Evolutionary conservation across 2,888 invertebrate genomes (phyloP), one percentile per base, ranked within the genome.

Genomic region (Phlogophora meticulosa): DNA sequence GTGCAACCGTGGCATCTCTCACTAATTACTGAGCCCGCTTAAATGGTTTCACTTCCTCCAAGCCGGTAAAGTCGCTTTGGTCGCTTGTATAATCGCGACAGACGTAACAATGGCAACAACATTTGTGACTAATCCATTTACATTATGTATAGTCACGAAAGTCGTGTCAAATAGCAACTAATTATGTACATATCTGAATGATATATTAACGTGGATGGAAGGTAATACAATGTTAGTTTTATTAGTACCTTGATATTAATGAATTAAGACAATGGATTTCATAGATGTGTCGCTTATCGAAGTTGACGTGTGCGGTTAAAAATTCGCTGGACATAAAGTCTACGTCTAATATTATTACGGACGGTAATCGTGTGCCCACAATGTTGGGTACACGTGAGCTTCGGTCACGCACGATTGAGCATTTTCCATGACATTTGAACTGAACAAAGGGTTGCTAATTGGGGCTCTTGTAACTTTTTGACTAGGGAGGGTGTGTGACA

Each of bases 101-200:
- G 65, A 84, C 85, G 84, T 82, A 88, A 89, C 84, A 82, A 84
- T 82, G 67, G 83, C 84, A 86, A 83, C 80, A 81, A 80, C 87
- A 88, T 86, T 87, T 81, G 80, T 87, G 81, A 85, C 83, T 88
- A 88, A 89, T 87, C 82, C 85, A 82, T 83, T 87, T 85, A 83
- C 76, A 84, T 86, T 86, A 82, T 80, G 85, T 80, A 73, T 67
- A 80, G 88, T 87, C 88, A 88, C 88, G 88, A 87, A 86, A 83
- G 63, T 86, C 87, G 83, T 87, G 87, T 87, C 80, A 81, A 84
- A 86, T 83, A 73, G 60, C 67, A 77, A 83, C 81, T 76, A 76
- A 78, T 81, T 81, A 80, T 82, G 79, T 78, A 74, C 83, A 86
- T 81, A 78, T 60, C 61, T 68, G 70, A 80, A 55, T 78, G 70